Base-by-base conservation (phyloP, 1,140 invertebrate genomes). In the Grapholita molesta region DNA sequence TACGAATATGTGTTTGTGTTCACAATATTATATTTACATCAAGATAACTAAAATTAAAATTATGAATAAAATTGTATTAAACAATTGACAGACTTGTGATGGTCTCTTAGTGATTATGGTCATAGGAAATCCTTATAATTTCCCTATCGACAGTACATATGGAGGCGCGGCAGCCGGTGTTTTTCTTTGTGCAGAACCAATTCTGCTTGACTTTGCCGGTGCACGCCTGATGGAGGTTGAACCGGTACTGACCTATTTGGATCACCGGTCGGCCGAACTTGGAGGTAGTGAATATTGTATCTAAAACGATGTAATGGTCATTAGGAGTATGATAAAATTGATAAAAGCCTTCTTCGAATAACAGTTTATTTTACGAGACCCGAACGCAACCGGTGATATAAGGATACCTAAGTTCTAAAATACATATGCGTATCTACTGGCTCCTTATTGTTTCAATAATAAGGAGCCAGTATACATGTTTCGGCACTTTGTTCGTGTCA, bases 121-220 rank as follows among this genome's bases (percentile, higher is more conserved):
- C 67, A 68, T 82, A 80, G 7, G 79, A 80, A 4, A 70, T 73
- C 18, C 64, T 76, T 3, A 87, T 61, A 25, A 89, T 82, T 12
- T 69, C 71, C 24, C 79, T 76, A 24, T 83, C 70, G 2, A 76
- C 71, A 0, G 85, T 87, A 5, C 78, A 28, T 1, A 85, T 71
- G 6, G 77, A 74, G 3, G 81, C 82, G 23, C 72, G 79, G 35
- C 86, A 89, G 0, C 85, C 83, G 11, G 73, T 70, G 0, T 79
- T 78, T 1, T 83, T 82, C 55, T 85, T 79, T 18, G 84, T 86
- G 55, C 86, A 89, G 0, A 78, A 71, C 85, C 85, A 89, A 38
- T 83, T 80, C 0, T 61, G 52, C 0, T 79, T 81, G 8, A 65
- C 8, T 7, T 25, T 69, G 5, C 77, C 72, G 55, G 83, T 83